Percentiles rank a stretch among this genome's conserved stretches.
phyloP scores from a whole-genome alignment of 1,140 invertebrate genomes.

The Drosophila equinoxialis region DNA sequence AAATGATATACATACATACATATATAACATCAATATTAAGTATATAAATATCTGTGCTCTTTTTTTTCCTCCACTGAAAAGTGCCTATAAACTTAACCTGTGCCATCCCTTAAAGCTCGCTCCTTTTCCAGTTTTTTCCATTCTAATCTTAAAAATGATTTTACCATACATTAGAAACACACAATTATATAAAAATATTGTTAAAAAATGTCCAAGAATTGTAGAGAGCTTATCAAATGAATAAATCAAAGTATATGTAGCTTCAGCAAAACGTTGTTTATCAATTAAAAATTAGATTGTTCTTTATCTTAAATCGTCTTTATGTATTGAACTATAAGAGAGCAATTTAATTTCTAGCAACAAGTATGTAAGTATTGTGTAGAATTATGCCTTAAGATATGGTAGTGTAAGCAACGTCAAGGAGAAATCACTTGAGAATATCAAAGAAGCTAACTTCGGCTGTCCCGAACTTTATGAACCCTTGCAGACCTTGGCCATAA shows the following conservation, averaged over 20 bases:
- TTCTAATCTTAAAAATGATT: slow-evolving; percentile 11
- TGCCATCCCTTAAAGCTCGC: slow-evolving; percentile 15
- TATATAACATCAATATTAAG: slow-evolving; percentile 9
- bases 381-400: too few relatives aligned
- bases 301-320: too few relatives aligned
- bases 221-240: slow-evolving; percentile 60
- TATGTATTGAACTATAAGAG: too few relatives aligned
- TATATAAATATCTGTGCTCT: slow-evolving; percentile 7
- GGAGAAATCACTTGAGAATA: too few relatives aligned
- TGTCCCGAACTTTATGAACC: too few relatives aligned
- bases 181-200: slow-evolving; percentile 37
- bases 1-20: slow-evolving; percentile 5
- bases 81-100: slow-evolving; percentile 48
- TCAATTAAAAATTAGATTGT: neutral
- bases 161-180: slow-evolving; percentile 28
- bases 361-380: too few relatives aligned
- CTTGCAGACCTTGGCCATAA: too few relatives aligned
- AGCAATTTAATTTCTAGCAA: too few relatives aligned
- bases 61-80: slow-evolving; percentile 48
- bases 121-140: neutral
- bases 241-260: slow-evolving; percentile 40
- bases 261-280: slow-evolving; percentile 19
- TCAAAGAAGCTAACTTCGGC: too few relatives aligned
- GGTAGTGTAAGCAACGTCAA: too few relatives aligned
- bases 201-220: slow-evolving; percentile 47